Evolutionary conservation across 64 coral and sea anemone species (phyloP).

Genomic region (Porites australiensis): DNA sequence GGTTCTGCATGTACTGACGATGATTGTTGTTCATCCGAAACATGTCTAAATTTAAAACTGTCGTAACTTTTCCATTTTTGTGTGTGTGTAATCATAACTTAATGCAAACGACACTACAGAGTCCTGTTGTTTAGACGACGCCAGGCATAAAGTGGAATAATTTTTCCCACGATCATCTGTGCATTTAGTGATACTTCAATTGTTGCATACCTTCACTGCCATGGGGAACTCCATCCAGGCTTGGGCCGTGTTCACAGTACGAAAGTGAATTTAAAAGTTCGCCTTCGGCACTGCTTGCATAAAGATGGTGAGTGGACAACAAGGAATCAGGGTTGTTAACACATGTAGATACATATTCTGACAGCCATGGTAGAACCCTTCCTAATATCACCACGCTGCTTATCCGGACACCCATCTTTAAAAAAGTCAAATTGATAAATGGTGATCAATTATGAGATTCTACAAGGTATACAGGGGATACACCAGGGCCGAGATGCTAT

Average conservation of each 20-base stretch:
- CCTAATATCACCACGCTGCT: slow-evolving; percentile 64
- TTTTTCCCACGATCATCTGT: too few species aligned
- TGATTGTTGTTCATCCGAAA: too few species aligned
- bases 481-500: background rate
- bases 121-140: too few species aligned
- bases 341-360: slow-evolving; percentile 45
- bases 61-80: too few species aligned
- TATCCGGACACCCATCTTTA: slow-evolving; percentile 81
- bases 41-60: too few species aligned
- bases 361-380: slow-evolving; percentile 70
- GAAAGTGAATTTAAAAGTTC: slow-evolving; percentile 33
- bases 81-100: too few species aligned
- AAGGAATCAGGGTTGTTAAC: slow-evolving; percentile 49
- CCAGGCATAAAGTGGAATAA: too few species aligned
- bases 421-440: background rate
- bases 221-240: slow-evolving; percentile 44
- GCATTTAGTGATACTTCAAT: too few species aligned
- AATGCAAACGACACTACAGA: too few species aligned
- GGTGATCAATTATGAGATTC: background rate
- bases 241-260: slow-evolving; percentile 86
- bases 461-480: background rate
- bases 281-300: slow-evolving; percentile 10
- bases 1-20: too few species aligned
- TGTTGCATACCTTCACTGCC: background rate
- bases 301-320: background rate